Conservation (phyloP, 2,113 vertebrate species). For the Chloebia gouldiae region DNA sequence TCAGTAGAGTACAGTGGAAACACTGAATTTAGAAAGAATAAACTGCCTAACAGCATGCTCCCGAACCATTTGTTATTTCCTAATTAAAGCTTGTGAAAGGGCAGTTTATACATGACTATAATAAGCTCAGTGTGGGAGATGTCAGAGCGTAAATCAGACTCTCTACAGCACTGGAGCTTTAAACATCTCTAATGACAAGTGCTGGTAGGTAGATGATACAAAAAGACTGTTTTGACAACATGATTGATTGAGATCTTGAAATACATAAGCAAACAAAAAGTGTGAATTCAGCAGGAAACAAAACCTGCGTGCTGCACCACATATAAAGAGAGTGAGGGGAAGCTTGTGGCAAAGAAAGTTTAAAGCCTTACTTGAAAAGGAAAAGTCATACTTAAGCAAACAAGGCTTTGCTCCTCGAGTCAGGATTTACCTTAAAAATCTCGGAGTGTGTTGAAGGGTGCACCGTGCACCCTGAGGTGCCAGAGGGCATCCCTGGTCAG, state of each 20-base stretch:
- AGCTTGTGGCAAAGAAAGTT: neutral
- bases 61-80: constrained; percentile 48
- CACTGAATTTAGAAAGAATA: constrained; percentile 57
- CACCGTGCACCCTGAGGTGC: neutral
- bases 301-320: neutral
- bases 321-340: neutral
- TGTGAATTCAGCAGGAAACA: constrained; percentile 35
- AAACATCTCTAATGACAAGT: constrained; percentile 47
- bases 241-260: constrained; percentile 55
- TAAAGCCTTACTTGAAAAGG: neutral
- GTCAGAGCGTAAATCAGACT: constrained; percentile 42
- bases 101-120: constrained; percentile 47
- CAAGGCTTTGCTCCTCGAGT: neutral
- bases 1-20: constrained; percentile 28
- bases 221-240: constrained; percentile 63
- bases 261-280: constrained; percentile 50
- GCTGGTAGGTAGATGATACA: constrained; percentile 50
- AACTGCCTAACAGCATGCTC: constrained; percentile 36
- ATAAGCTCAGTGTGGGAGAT: constrained; percentile 54
- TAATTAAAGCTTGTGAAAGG: constrained; percentile 61
- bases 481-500: accelerated
- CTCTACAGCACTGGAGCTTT: constrained; percentile 40
- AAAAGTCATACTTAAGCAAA: neutral
- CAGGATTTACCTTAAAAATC: neutral
- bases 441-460: too few species aligned